Evolutionary conservation across 1,140 invertebrate genomes (phyloP).

Genomic region (Cryptotermes secundus): DNA sequence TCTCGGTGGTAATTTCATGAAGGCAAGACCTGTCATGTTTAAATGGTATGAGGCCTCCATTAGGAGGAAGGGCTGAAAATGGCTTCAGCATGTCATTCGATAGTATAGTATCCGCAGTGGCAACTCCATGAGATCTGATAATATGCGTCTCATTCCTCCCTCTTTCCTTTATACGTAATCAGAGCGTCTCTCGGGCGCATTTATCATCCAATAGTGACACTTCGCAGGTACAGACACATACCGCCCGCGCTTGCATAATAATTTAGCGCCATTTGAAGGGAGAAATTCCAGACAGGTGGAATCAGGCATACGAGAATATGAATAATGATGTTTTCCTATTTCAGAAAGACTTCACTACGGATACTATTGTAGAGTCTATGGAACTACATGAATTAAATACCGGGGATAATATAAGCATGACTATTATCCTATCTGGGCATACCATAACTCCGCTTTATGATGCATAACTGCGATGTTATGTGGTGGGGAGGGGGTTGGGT

Average conservation of each 20-base stretch:
- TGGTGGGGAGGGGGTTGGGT: neutral
- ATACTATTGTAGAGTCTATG: neutral
- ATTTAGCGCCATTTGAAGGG: conserved; percentile 5
- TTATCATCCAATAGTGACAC: neutral
- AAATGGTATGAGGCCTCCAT: neutral
- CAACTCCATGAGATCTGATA: neutral
- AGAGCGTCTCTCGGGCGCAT: neutral
- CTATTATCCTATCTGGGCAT: neutral
- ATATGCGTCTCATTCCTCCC: neutral
- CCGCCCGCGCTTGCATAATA: neutral
- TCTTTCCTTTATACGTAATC: neutral
- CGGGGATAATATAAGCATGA: neutral
- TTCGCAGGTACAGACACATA: neutral
- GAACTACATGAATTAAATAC: neutral
- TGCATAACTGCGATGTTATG: neutral
- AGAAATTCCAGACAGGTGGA: conserved; percentile 15
- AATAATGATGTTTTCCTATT: conserved; percentile 3
- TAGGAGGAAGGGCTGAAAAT: neutral
- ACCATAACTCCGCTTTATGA: neutral
- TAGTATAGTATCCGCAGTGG: too few relatives aligned
- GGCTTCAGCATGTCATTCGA: neutral
- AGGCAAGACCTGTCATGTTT: neutral
- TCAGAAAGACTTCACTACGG: neutral
- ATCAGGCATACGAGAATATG: neutral
- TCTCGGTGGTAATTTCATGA: too few relatives aligned